Evolutionary conservation across 2,113 vertebrate species (phyloP).

Genomic region (Thalassarche chlororhynchos): DNA sequence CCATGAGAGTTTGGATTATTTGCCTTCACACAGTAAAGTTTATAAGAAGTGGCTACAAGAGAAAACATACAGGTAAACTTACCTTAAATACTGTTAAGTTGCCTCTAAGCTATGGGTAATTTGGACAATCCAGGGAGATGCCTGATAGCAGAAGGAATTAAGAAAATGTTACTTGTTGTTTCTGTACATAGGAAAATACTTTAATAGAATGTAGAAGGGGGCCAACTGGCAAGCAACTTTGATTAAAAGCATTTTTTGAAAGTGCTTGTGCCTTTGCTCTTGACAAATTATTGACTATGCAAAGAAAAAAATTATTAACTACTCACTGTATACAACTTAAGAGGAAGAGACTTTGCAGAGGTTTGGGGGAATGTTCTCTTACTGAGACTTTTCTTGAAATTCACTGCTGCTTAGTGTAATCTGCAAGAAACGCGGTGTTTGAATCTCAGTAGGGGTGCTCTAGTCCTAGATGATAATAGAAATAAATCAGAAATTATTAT

Average conservation of each 20-base stretch:
- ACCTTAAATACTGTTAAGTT: not conserved
- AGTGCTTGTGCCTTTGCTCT: not conserved
- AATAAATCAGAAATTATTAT: not conserved
- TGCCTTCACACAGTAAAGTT: conserved; percentile 46
- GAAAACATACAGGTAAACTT: conserved; percentile 26
- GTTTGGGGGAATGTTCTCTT: not conserved
- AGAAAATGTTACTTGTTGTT: not conserved
- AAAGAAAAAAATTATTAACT: not conserved
- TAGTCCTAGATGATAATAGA: not conserved
- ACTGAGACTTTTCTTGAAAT: not conserved
- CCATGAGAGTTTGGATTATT: conserved; percentile 47
- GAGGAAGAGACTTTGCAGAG: not conserved
- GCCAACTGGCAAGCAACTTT: not conserved
- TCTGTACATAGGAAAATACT: not conserved
- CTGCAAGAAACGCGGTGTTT: not conserved
- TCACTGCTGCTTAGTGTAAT: not conserved
- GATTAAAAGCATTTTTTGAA: not conserved
- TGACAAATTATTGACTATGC: not conserved
- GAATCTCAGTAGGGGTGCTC: not conserved
- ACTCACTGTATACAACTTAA: not conserved
- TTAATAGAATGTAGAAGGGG: not conserved
- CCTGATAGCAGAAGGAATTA: not conserved
- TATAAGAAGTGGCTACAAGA: conserved; percentile 39
- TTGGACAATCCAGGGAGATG: not conserved
- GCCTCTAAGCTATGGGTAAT: not conserved